A percentile compares a stretch with the other conserved stretches of the same genome.
phyloP scores from a whole-genome alignment of 1,140 invertebrate genomes.

The Ridgeia piscesae region DNA sequence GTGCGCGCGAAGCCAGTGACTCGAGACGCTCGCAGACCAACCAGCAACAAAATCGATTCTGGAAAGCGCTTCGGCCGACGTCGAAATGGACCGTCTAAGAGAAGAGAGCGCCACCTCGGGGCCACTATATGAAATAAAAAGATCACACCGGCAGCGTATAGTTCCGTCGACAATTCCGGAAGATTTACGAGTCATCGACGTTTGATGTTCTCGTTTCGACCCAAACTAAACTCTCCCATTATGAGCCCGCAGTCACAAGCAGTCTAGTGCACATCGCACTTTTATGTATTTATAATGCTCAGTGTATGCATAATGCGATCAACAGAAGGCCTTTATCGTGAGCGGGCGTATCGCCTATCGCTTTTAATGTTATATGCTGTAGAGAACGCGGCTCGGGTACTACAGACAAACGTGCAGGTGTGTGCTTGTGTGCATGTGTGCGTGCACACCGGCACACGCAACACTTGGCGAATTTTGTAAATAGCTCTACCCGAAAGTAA shows the following conservation, averaged over 20 bases:
- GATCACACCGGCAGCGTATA: not conserved
- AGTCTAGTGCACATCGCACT: not conserved
- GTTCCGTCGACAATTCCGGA: not conserved
- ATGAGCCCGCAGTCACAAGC: not conserved
- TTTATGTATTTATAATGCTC: not conserved
- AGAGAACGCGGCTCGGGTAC: not conserved
- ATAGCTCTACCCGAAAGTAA: not conserved
- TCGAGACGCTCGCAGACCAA: not conserved
- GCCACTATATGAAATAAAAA: not conserved
- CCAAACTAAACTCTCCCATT: not conserved
- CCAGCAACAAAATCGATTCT: not conserved
- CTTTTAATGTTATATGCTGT: not conserved
- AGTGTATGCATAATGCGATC: not conserved
- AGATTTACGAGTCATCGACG: not conserved
- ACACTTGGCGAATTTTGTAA: not conserved
- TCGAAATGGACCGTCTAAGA: not conserved
- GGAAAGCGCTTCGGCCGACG: not conserved
- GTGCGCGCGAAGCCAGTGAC: not conserved
- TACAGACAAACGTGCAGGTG: not conserved
- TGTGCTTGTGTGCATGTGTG: not conserved
- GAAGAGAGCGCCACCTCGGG: constrained; percentile 1
- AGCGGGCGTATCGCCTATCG: not conserved
- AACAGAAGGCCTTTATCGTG: not conserved
- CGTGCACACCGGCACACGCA: not conserved
- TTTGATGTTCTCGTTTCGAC: not conserved